These are phyloP conservation scores for Lithodes maja DNA, from an alignment of 2,888 invertebrate genomes.

Conservation along the genomic window DNA sequence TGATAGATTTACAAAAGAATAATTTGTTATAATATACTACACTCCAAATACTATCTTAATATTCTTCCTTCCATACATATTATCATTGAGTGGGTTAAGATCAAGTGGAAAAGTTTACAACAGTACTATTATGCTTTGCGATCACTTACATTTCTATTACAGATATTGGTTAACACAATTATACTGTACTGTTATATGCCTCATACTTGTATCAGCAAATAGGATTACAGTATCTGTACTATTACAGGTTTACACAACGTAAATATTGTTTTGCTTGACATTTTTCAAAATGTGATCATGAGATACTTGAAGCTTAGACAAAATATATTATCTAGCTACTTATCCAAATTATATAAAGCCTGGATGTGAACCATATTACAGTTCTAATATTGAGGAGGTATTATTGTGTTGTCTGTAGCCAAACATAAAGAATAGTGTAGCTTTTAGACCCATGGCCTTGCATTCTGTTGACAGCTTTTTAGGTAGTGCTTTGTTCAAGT, in stretches of 20 bases:
- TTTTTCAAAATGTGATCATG: background rate
- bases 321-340: no score
- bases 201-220: background rate
- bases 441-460: background rate
- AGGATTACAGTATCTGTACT: background rate
- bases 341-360: no score
- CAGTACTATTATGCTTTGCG: background rate
- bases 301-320: background rate
- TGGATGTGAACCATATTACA: background rate
- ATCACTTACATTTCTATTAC: background rate
- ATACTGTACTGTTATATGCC: background rate
- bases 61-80: no score
- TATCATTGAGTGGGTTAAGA: no score
- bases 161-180: background rate
- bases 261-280: background rate
- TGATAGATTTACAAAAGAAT: no score
- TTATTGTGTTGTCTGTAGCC: conserved; percentile 12
- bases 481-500: no score
- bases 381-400: background rate
- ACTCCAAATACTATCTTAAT: no score
- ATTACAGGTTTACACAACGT: background rate
- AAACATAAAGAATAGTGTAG: background rate
- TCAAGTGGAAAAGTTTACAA: background rate
- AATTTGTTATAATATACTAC: no score
- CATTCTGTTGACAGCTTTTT: no score